Evolutionary conservation across 2,113 vertebrate genomes (phyloP), one percentile per base, ranked within the genome.

Genomic region (Syngnathus floridae): DNA sequence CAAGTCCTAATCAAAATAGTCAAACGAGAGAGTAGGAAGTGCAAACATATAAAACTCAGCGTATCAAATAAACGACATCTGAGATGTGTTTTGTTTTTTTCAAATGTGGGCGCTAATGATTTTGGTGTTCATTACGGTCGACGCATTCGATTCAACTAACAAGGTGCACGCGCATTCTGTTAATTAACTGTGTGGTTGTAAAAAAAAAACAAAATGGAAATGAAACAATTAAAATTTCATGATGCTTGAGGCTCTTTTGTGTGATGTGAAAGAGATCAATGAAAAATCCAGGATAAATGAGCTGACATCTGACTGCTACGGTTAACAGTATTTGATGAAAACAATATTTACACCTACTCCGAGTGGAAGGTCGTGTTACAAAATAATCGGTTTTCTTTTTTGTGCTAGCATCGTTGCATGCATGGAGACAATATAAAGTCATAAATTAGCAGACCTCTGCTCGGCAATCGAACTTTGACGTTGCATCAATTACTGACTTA

Each of bases 151-250:
- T 79, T 60, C 61, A 48, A 57, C 57, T 75, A 79, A 82, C 73
- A 77, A 75, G 62, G 74, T 60, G 64, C 61, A 67, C 19, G 55
- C 35, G 61, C 74, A 66, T 76, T 81, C 67, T 61, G 66, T 66
- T 74, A 79, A 82, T 84, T 76, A 79, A 79, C 61, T 76, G 63
- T 70, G 48, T 37, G 46, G 37, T 45, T 79, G 69, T 64, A 69
- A 73, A 82, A 46, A 69, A 73, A 82, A 46, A 69, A 62, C 54
- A 65, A 75, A 77, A 68, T 65, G 64, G 78, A 73, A 45, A 80
- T 71, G 46, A 69, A 65, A 73, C 68, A 72, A 82, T 73, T 74
- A 26, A 56, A 66, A 74, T 66, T 37, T 17, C 52, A 54, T 60
- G 26, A 60, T 69, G 58, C 65, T 60, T 4, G 36, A 69, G 64